phyloP scores from a whole-genome alignment of 2,113 vertebrate genomes.

The Toxotes chatareus region DNA sequence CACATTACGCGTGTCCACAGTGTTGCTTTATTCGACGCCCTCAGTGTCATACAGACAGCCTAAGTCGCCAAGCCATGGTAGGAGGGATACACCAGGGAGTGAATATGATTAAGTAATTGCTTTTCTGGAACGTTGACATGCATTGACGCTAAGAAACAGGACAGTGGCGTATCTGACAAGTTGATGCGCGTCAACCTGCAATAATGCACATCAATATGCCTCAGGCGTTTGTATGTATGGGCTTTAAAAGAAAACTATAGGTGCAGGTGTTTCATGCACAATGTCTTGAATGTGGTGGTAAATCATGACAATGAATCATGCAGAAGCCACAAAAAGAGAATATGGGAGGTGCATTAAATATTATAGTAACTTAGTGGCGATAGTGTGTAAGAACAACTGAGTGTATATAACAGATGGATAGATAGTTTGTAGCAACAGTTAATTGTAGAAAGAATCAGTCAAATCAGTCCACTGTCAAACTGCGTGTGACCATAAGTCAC shows the following conservation, averaged over 20 bases:
- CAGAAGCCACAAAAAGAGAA: not conserved
- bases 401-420: not conserved
- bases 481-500: conserved; percentile 22
- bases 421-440: not conserved
- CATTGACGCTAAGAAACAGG: not conserved
- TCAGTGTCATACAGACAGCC: not conserved
- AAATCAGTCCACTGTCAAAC: not conserved
- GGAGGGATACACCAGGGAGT: not conserved
- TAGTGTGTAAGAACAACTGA: not conserved
- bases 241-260: too few relatives aligned
- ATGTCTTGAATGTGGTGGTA: too few relatives aligned
- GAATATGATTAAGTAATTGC: not conserved
- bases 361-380: not conserved
- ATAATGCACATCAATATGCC: too few relatives aligned
- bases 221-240: too few relatives aligned
- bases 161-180: not conserved
- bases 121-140: too few relatives aligned
- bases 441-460: too few relatives aligned
- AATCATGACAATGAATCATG: not conserved
- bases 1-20: not conserved
- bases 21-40: too few relatives aligned
- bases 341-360: not conserved
- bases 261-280: too few relatives aligned
- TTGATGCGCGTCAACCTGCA: not conserved
- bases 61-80: too few relatives aligned